phyloP scores from a whole-genome alignment of 2,113 vertebrate genomes.

The Panthera tigris region DNA sequence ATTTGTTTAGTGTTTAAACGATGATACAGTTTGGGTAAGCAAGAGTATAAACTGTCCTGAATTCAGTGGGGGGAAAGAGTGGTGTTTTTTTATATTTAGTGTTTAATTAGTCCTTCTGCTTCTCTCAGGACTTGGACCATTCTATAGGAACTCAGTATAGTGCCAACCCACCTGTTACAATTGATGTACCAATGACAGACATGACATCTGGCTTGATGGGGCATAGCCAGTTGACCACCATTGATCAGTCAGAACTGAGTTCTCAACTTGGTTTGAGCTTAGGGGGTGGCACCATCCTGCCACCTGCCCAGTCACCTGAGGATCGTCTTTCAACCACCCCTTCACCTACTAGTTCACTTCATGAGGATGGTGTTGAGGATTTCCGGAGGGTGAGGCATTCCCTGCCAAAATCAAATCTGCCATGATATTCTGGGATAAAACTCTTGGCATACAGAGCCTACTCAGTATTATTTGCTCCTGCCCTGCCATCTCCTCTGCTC shows the following conservation, averaged over 20 bases:
- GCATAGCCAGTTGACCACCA: constrained; percentile 92
- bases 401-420: constrained; percentile 46
- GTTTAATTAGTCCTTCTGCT: constrained; percentile 67
- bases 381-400: constrained; percentile 87
- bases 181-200: constrained; percentile 91
- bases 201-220: constrained; percentile 89
- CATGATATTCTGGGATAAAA: constrained; percentile 62
- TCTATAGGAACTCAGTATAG: constrained; percentile 92
- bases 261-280: constrained; percentile 92
- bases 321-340: constrained; percentile 89
- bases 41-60: constrained; percentile 40
- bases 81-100: constrained; percentile 42
- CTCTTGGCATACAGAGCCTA: neutral
- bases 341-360: constrained; percentile 91
- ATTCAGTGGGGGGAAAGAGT: neutral
- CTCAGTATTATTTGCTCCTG: neutral
- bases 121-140: constrained; percentile 90
- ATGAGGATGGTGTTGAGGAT: constrained; percentile 93
- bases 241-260: constrained; percentile 95
- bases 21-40: constrained; percentile 15
- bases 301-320: constrained; percentile 88
- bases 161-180: constrained; percentile 92
- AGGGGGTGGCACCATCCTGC: constrained; percentile 88
- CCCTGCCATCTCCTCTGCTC: neutral
- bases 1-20: constrained; percentile 51